These are phyloP conservation scores for Drosophila auraria DNA, from an alignment of 1,140 invertebrate species.

Conservation along the genomic window DNA sequence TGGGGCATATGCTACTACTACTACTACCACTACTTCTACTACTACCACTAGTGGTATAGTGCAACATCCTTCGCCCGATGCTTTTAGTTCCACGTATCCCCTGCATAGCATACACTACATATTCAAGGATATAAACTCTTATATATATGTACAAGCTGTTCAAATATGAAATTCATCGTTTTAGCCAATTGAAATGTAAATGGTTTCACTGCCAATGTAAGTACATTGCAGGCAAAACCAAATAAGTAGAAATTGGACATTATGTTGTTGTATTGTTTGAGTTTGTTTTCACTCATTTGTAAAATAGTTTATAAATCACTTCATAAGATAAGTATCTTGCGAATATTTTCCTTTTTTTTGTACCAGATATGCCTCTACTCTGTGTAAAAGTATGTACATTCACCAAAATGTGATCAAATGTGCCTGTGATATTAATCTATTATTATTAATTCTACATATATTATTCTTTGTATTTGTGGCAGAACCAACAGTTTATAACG, in stretches of 20 bases:
- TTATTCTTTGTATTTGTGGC: not conserved
- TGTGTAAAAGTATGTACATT: not conserved
- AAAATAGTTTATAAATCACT: not conserved
- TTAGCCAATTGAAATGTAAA: not conserved
- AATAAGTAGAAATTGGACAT: too few species aligned
- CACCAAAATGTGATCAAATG: not conserved
- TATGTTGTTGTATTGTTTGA: too few species aligned
- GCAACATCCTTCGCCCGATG: not conserved
- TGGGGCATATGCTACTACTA: too few species aligned
- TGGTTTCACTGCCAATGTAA: too few species aligned
- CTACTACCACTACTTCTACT: too few species aligned
- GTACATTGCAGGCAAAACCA: too few species aligned
- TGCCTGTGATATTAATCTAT: not conserved
- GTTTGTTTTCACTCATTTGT: not conserved
- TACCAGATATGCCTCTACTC: too few species aligned
- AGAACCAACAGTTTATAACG: not conserved
- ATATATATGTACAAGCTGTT: too few species aligned
- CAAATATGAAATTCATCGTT: not conserved
- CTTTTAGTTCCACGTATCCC: not conserved
- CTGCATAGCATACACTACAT: not conserved
- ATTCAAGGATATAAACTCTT: not conserved
- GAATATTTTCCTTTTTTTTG: too few species aligned
- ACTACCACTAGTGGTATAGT: too few species aligned
- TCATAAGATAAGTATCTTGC: too few species aligned
- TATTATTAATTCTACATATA: too few species aligned